Percentiles rank a stretch among this genome's conserved stretches.
Conservation (phyloP, 2,113 vertebrate species). For the Hyperopisus bebe region DNA sequence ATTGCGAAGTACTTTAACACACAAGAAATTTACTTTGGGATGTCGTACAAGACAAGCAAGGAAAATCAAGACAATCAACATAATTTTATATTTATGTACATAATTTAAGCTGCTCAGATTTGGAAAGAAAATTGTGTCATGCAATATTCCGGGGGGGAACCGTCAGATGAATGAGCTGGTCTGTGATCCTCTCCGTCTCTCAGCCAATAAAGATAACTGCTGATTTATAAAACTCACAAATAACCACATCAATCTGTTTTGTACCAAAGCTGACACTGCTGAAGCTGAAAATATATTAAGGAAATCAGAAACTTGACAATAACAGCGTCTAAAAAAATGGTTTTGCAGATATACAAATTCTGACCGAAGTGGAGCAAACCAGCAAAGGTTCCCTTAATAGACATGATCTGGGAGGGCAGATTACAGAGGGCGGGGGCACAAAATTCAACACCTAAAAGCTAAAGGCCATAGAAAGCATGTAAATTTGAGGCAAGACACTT, state of each 20-base stretch:
- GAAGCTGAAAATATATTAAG: background rate
- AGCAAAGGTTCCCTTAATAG: background rate
- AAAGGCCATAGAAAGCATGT: background rate
- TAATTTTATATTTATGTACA: background rate
- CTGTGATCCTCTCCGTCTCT: background rate
- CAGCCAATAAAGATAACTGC: background rate
- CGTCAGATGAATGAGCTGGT: background rate
- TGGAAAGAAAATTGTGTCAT: background rate
- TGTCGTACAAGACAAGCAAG: background rate
- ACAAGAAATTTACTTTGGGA: background rate
- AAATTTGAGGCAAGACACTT: background rate
- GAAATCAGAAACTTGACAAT: background rate
- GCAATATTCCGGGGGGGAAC: background rate
- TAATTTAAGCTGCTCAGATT: background rate
- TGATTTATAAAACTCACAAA: background rate
- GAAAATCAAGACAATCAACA: background rate
- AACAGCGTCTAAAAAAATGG: background rate
- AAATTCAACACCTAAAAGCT: background rate
- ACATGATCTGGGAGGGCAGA: background rate
- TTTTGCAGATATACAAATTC: background rate
- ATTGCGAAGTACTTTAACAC: background rate
- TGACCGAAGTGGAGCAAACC: background rate
- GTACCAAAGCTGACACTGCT: background rate
- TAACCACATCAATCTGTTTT: background rate
- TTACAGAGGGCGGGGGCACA: background rate